Evolutionary conservation across 2,113 vertebrate genomes (phyloP), one percentile per base, ranked within the genome.

Genomic region (Podocnemis expansa): DNA sequence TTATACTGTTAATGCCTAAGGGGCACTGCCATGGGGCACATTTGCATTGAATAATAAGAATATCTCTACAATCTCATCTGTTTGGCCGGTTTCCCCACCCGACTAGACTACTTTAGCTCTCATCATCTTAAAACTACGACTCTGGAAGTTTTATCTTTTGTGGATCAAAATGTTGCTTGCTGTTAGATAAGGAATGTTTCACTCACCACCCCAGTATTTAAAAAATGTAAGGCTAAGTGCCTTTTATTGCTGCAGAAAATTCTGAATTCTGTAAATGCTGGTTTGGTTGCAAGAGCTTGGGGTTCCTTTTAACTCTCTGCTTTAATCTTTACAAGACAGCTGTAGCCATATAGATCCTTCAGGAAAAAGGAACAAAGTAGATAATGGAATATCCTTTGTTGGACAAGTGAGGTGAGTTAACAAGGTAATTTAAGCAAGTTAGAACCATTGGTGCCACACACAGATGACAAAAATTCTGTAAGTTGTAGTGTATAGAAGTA

Each of bases 121-220:
- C 78, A 70, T 95, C 84, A 94, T 86, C 60, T 87, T 55, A 19
- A 58, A 87, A 24, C 83, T 96, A 78, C 91, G 91, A 76, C 55
- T 58, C 2, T 29, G 58, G 82, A 47, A 43, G 52, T 85, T 91
- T 78, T 94, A 91, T 89, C 90, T 93, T 80, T 2, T 1, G 22
- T 60, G 87, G 84, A 96, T 91, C 27, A 5, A 80, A 82, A 76
- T 45, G 87, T 19, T 89, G 89, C 96, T 95, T 95, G 73, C 95
- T 94, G 93, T 89, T 85, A 95, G 89, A 85, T 97, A 93, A 67
- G 88, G 88, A 58, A 43, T 97, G 95, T 93, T 96, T 96, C 82
- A 94, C 4, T 43, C 76, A 80, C 82, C 93, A 90, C 95, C 78
- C 89, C 91, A 93, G 78, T n/a, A 22, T 27, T 52, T 38, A 79